Percentiles rank a stretch among this genome's conserved stretches.
phyloP scores from a whole-genome alignment of 2,888 invertebrate genomes.

The Bimastos eiseni region DNA sequence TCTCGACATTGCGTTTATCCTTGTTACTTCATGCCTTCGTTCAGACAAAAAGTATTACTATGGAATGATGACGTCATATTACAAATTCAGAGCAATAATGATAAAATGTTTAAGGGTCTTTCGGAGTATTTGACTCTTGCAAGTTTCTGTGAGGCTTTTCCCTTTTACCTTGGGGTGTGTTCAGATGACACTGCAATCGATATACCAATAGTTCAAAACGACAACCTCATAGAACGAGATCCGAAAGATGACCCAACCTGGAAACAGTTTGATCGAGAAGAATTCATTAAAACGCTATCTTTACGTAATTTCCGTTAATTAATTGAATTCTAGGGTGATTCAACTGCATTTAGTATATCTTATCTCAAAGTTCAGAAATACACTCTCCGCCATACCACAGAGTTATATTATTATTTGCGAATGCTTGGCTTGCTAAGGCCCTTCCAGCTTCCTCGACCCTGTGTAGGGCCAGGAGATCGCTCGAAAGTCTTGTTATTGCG shows the following conservation, averaged over 20 bases:
- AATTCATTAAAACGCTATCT: neutral
- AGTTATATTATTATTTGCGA: too few species aligned
- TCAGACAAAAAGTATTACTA: neutral
- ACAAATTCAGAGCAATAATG: too few species aligned
- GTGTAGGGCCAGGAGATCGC: too few species aligned
- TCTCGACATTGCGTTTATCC: neutral
- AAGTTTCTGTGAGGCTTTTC: neutral
- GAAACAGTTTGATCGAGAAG: neutral
- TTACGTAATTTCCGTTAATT: neutral
- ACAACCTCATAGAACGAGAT: neutral
- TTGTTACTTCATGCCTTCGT: neutral
- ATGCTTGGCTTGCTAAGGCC: too few species aligned
- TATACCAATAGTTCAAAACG: neutral
- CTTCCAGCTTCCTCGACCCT: too few species aligned
- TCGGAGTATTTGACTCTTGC: too few species aligned
- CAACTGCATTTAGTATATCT: too few species aligned
- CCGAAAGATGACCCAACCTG: neutral
- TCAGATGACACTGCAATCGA: neutral
- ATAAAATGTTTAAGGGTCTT: too few species aligned
- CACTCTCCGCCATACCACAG: too few species aligned
- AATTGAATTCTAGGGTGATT: neutral
- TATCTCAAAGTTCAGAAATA: too few species aligned
- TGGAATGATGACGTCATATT: too few species aligned
- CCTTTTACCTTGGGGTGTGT: neutral
- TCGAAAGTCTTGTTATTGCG: too few species aligned